These are phyloP conservation scores for Sarcophaga bullata DNA, from an alignment of 1,140 invertebrate species.

Conservation along the genomic window DNA sequence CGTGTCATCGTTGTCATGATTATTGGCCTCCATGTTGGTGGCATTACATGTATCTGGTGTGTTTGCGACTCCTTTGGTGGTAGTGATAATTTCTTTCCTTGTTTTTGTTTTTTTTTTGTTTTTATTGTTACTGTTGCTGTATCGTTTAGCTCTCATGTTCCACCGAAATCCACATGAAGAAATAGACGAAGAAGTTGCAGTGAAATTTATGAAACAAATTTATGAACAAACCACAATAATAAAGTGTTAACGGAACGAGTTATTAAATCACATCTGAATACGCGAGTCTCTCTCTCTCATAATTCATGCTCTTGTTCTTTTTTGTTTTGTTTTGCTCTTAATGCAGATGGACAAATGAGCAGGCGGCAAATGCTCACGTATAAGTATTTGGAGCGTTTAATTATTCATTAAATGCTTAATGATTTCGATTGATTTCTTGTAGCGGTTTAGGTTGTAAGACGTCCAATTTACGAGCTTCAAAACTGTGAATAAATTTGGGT, in stretches of 20 bases:
- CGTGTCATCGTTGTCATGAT: constrained; percentile 38
- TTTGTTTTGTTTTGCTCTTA: no score
- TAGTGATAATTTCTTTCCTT: constrained; percentile 26
- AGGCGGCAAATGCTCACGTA: no score
- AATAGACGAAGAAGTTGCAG: no score
- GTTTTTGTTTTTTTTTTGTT: background rate
- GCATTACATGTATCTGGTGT: constrained; percentile 12
- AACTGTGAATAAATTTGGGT: no score
- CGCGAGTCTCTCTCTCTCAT: background rate
- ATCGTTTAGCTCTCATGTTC: background rate
- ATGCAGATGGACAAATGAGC: no score
- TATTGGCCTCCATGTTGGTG: constrained; percentile 37
- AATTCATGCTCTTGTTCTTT: background rate
- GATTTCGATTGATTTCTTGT: no score
- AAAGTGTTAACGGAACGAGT: constrained; percentile 66
- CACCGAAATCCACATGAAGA: background rate
- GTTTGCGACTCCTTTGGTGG: constrained; percentile 24
- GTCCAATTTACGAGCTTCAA: no score
- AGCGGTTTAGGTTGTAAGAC: no score
- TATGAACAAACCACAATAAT: constrained; percentile 63
- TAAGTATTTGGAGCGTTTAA: no score
- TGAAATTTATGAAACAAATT: constrained; percentile 48
- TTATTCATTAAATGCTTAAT: no score
- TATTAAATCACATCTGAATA: constrained; percentile 54
- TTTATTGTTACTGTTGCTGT: background rate